Base-by-base conservation (phyloP, 1,140 invertebrate species). In the Drosophila orosa region DNA sequence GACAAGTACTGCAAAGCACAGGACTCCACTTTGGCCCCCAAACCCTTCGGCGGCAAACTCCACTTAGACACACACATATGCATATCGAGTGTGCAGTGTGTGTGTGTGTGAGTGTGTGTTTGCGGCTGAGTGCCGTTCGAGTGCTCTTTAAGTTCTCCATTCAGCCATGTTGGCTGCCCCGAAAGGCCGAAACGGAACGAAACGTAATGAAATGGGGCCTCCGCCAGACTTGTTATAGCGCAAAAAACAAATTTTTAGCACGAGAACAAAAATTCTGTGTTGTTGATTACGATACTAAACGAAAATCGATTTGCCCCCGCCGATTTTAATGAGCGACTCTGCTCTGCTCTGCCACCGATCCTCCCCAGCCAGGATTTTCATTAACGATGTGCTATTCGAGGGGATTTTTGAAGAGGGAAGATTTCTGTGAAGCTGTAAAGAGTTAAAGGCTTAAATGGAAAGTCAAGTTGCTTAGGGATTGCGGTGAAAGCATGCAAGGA, bases 281-380 rank as follows among this genome's bases (percentile, higher is more conserved):
- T 89, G 55, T 83, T 87, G 83, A 87, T 87, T 87, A 83, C 83
- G 84, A 89, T 87, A 87, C 83, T 87, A 87, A 87, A 87, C 84
- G 83, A 89, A 87, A 87, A 87, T 87, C 83, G 83, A 87, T 87
- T 87, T 83, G 76, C 55, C 63, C 42, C 54, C 81, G 74, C 48
- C 66, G 66, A 72, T 72, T 72, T 72, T 72, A 72, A 72, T 79
- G 56, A 83, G 78, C 65, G 74, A 52, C 39, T 37, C 66, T 55
- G 61, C 25, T 22, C 7, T 13, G n/a, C 10, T 31, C 45, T 27
- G 13, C 3, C 13, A 6, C 12, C 27, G 66, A 44, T 29, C 45
- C 47, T 8, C 33, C 54, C 44, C 29, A 35, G 73, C 50, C 62
- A 39, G 77, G 63, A 75, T 83, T 58, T 83, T 75, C 80, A 83